Percentiles rank a stretch among this genome's conserved stretches.
phyloP scores from a whole-genome alignment of 2,113 vertebrate genomes.

The Tragelaphus scriptus region DNA sequence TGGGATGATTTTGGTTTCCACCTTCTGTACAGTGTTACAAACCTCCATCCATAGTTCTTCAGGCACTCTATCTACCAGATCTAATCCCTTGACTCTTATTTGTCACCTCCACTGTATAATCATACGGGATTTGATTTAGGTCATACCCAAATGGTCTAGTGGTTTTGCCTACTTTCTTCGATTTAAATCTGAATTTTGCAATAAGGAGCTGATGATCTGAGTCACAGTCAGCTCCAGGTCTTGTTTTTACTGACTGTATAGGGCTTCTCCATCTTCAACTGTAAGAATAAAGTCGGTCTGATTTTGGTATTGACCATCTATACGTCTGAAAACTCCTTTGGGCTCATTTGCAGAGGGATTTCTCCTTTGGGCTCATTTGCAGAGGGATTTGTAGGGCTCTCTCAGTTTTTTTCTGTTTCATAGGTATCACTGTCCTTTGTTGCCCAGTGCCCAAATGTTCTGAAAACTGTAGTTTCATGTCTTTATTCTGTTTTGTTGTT shows the following conservation, averaged over 20 bases:
- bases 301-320: neutral
- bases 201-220: neutral
- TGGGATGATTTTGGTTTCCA: neutral
- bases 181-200: neutral
- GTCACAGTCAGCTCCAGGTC: neutral
- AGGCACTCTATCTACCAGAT: neutral
- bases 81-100: neutral
- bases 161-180: neutral
- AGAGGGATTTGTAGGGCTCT: neutral
- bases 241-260: neutral
- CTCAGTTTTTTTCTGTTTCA: neutral
- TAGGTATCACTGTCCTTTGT: neutral
- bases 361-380: neutral
- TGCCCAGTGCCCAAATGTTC: neutral
- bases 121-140: neutral
- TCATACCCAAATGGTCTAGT: neutral
- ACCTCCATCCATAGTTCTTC: neutral
- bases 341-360: neutral
- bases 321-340: neutral
- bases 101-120: neutral
- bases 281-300: neutral
- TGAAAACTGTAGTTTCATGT: neutral
- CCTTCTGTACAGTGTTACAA: neutral
- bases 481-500: neutral
- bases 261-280: neutral